phyloP scores from a whole-genome alignment of 2,797 vertebrate species.

The Falco naumanni region DNA sequence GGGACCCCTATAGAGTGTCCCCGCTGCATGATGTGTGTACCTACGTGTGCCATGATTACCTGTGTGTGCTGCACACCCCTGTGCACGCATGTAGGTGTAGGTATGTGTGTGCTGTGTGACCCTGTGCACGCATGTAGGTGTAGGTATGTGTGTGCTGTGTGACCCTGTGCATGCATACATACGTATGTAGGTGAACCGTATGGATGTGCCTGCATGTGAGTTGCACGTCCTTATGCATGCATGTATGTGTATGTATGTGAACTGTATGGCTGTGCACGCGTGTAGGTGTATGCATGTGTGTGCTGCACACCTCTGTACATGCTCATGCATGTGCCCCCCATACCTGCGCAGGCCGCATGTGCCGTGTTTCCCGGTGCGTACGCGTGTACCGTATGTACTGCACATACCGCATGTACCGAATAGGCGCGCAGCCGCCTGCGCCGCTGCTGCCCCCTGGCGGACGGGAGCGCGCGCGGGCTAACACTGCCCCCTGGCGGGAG shows the following conservation, averaged over 20 bases:
- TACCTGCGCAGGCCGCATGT: fast-evolving
- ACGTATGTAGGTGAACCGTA: too few species aligned
- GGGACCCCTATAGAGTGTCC: neutral
- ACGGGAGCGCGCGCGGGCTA: fast-evolving
- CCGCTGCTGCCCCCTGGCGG: neutral
- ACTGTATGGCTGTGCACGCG: fast-evolving
- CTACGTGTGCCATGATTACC: neutral
- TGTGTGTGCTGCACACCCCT: neutral
- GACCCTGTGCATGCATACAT: too few species aligned
- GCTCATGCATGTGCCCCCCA: neutral
- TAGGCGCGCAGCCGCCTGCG: fast-evolving
- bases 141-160: too few species aligned
- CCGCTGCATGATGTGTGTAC: fast-evolving
- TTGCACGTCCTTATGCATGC: fast-evolving
- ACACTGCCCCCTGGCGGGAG: neutral
- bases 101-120: too few species aligned
- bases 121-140: too few species aligned
- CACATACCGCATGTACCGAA: fast-evolving
- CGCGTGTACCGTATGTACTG: fast-evolving
- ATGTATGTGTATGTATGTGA: fast-evolving
- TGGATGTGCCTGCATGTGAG: too few species aligned
- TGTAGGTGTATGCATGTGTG: fast-evolving
- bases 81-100: too few species aligned
- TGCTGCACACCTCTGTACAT: too few species aligned
- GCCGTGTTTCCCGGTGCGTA: fast-evolving